Evolutionary conservation across 2,797 vertebrate species (phyloP), one percentile per base, ranked within the genome.

Genomic region (Megalops cyprinoides): DNA sequence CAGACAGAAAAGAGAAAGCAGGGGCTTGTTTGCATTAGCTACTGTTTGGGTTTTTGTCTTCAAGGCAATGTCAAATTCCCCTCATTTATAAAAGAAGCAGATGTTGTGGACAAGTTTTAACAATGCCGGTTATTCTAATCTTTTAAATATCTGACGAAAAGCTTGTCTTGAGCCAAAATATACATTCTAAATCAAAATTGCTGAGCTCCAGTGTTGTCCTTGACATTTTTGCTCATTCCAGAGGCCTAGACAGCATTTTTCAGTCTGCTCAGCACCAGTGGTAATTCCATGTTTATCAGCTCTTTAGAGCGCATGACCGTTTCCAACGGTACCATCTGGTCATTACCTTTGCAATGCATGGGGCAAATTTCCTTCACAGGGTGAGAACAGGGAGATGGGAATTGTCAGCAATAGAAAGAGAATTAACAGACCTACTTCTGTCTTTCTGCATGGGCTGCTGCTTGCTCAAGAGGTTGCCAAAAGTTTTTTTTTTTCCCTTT

Each of bases 241-340:
- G 53, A 31, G 37, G 49, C 34, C n/a, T 42, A 53, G 14, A 23
- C 12, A 42, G 34, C 28, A 10, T 34, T 39, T 69, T 44, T 84
- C 84, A 85, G 82, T 83, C 82, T 31, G 55, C 83, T 81, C 81
- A 28, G 12, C 62, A 81, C 53, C 81, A 79, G 81, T 71, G 51
- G 77, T 75, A 74, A 74, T n/a, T 53, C 71, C 9, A 69, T 82
- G 78, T 82, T 78, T 79, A 82, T 78, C 53, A 79, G 37, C 76
- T 39, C 42, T 73, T 73, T 74, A 65, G 73, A 65, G 77, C 12
- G 77, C 37, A 53, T 82, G 53, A 78, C 73, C 44, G n/a, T 75
- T 78, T 82, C 55, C 77, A 74, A 78, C 62, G 69, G 65, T 44
- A 79, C 77, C 81, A 75, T 82, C 81, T 82, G 81, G 80, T 67